Conservation (phyloP, 2,113 vertebrate genomes). For the Aptenodytes patagonicus region DNA sequence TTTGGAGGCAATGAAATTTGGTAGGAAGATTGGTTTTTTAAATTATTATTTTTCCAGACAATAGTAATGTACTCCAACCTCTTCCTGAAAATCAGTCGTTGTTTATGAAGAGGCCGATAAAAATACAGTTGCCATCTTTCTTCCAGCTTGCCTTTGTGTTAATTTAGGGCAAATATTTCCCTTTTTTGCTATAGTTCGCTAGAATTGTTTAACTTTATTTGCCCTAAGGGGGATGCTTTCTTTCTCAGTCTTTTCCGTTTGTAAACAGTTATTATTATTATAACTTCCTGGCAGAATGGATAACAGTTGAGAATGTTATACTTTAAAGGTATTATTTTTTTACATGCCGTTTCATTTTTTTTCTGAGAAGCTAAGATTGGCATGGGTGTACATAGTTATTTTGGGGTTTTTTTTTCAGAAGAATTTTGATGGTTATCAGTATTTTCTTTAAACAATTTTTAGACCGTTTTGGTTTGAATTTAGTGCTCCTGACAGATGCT, state of each 20-base stretch:
- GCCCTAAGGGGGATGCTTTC: background rate
- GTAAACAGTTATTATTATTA: background rate
- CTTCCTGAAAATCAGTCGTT: background rate
- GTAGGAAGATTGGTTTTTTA: background rate
- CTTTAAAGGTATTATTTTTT: background rate
- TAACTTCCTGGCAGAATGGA: background rate
- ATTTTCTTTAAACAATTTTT: constrained; percentile 12
- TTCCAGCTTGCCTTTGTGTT: constrained; percentile 29
- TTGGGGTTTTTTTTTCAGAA: background rate
- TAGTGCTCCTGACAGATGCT: background rate
- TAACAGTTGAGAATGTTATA: background rate
- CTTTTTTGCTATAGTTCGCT: background rate
- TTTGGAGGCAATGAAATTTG: background rate
- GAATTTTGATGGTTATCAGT: constrained; percentile 28
- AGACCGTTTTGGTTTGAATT: background rate
- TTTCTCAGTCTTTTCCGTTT: background rate
- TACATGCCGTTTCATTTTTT: background rate
- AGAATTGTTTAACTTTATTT: background rate
- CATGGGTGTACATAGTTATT: constrained; percentile 16
- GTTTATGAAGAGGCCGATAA: background rate
- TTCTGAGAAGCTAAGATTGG: background rate
- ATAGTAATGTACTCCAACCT: background rate
- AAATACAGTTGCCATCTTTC: constrained; percentile 1
- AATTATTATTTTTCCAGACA: background rate
- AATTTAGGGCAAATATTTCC: background rate